Evolutionary conservation across 2,113 vertebrate genomes (phyloP), one percentile per base, ranked within the genome.

Genomic region (Rostratula benghalensis): DNA sequence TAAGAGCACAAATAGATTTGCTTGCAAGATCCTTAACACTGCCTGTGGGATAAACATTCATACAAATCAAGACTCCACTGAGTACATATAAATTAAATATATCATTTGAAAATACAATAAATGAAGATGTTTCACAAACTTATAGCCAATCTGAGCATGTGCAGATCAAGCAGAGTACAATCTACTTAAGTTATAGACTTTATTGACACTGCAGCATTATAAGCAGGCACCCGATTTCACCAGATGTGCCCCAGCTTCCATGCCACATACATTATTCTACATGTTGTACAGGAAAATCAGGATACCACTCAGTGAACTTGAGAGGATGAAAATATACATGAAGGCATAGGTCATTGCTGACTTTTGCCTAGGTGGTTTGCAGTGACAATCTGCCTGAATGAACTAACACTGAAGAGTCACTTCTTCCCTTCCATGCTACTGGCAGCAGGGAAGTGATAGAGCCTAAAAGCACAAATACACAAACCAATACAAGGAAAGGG

Each of bases 11-110:
- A 43, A 81, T 4, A 95, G 53, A 93, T 87, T 69, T 90, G 57
- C 13, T 65, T 87, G 46, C 28, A 69, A 82, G 33, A 89, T 15
- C 80, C 37, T 69, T 70, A 80, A 60, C 27, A 20, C n/a, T 65
- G 84, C 92, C 87, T 91, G 84, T 87, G 83, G 78, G 76, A 87
- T 89, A 94, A 96, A 94, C 54, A 84, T 77, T 87, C 54, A 68
- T 20, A 51, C 51, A 77, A 76, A 68, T 39, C 24, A 79, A n/a
- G 46, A 54, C 33, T 71, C 61, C 37, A 51, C 39, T 63, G 43
- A 79, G 65, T 43, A 77, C 37, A 65, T 63, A 94, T 56, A 73
- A 95, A 94, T 89, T 77, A 74, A 94, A 90, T 61, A 80, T 54
- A 70, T 43, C 11, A 80, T 43, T 71, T 84, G 77, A 59, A 92